Evolutionary conservation across 2,797 vertebrate species (phyloP), one percentile per base, ranked within the genome.

Genomic region (Amblyopsis hoosieri): DNA sequence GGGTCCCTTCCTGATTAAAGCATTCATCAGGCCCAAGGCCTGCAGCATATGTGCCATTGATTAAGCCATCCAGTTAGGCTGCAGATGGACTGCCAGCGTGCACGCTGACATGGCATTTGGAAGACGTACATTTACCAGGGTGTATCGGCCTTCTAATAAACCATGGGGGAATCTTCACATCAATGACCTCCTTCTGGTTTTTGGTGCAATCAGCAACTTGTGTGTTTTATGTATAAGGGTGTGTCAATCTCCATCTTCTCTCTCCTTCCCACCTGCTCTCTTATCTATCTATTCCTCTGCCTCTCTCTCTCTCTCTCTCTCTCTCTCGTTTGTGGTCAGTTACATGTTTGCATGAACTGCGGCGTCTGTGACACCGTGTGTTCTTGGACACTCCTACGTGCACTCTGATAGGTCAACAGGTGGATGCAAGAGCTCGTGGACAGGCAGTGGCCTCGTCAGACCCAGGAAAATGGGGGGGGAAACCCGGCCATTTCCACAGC

Each of bases 21-120:
- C 78, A 85, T 89, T 76, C 71, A 87, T 90, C 88, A 87, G 82
- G 19, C 17, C 76, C 45, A 68, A 79, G 23, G 79, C 70, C 68
- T 69, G 72, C 71, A 69, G 59, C 76, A 31, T 60, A 45, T 13
- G 59, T 63, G 71, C 65, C 79, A 88, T 89, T 80, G 85, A 90
- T 89, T 78, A 84, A 81, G 85, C 76, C 68, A 81, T 85, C 66
- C 66, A 53, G 76, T 74, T 74, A 67, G 58, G 63, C 79, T 78
- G 80, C 75, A 53, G 75, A 81, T 58, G 66, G 67, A 76, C 71
- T 19, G 69, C 50, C 69, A 59, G 72, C 71, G 17, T 61, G 69
- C 2, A 12, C 23, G 67, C 76, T 73, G 76, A 78, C 74, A 76
- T 69, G 58, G 80, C 75, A 78, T 57, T 75, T 64, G 23, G 23